Percentiles rank a stretch among this genome's conserved stretches.
Conservation (phyloP, 2,113 vertebrate species). For the Hippopotamus amphibius region DNA sequence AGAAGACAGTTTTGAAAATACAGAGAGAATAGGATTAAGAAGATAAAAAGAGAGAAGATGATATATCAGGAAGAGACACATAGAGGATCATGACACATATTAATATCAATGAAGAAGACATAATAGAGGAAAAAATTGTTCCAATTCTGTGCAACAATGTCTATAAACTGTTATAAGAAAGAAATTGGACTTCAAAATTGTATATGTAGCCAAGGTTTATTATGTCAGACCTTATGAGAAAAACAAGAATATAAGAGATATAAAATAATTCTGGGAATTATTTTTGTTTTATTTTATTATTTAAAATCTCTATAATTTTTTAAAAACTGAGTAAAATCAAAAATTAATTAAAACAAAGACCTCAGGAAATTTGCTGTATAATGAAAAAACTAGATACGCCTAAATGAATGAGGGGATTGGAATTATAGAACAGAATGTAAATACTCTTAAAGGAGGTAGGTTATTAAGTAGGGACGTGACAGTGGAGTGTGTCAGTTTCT, state of each 20-base stretch:
- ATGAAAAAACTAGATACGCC: not conserved
- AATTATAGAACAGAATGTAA: not conserved
- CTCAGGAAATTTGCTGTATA: not conserved
- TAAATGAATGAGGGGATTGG: not conserved
- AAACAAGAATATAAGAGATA: not conserved
- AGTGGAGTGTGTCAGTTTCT: not conserved
- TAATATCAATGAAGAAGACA: not conserved
- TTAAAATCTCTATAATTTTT: not conserved
- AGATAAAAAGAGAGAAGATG: not conserved
- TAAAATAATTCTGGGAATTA: not conserved
- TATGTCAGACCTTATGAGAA: not conserved
- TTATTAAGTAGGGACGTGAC: not conserved
- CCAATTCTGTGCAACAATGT: not conserved
- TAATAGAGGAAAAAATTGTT: not conserved
- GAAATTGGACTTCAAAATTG: not conserved
- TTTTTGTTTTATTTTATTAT: not conserved
- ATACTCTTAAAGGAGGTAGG: not conserved
- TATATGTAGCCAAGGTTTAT: not conserved
- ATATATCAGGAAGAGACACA: not conserved
- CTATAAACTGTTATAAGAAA: not conserved
- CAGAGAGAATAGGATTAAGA: constrained; percentile 28
- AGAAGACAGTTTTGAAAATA: constrained; percentile 39
- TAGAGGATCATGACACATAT: not conserved
- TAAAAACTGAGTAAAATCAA: not conserved
- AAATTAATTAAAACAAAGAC: constrained; percentile 19